Evolutionary conservation across 2,797 vertebrate species (phyloP), one percentile per base, ranked within the genome.

Genomic region (Myotis findleyi): DNA sequence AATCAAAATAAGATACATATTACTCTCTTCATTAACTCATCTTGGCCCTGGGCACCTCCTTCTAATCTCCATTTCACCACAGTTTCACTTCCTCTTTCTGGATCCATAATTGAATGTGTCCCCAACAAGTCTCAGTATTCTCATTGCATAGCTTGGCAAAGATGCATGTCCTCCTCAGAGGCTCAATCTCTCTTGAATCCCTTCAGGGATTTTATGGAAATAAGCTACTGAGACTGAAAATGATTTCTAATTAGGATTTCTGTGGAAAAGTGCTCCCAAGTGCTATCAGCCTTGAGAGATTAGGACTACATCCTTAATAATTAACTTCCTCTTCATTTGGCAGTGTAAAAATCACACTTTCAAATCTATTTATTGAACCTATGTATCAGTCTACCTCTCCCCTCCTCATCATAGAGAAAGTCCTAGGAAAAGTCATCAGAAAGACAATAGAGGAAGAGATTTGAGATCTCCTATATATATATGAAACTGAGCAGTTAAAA

Each of bases 51-150:
- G 27, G 38, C n/a, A 85, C 38, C 47, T 89, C 64, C 73, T 93
- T 57, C 25, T 72, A 89, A 62, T 89, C 27, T 80, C 57, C 36
- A 87, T 89, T 94, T 72, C 33, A 89, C n/a, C 51, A 44, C 33
- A n/a, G 83, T 89, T 95, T 95, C 47, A 33, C 33, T 92, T 91
- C 76, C 84, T 86, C 27, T 92, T 93, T 57, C 30, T 95, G 51
- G 33, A 83, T 71, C 38, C 16, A 66, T 75, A 80, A 69, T 83
- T 59, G 27, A 95, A 94, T 83, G 7, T 75, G 41, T 89, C 27
- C 64, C 44, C 38, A 89, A n/a, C 57, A 76, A 95, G 62, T 84
- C 51, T 93, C 33, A 82, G 38, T 73, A 27, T 87, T 91, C 41
- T 86, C 23, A 86, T 36, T 92, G 38, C 38, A 27, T 62, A 36